phyloP scores from a whole-genome alignment of 2,113 vertebrate genomes.

The Trogon surrucura region DNA sequence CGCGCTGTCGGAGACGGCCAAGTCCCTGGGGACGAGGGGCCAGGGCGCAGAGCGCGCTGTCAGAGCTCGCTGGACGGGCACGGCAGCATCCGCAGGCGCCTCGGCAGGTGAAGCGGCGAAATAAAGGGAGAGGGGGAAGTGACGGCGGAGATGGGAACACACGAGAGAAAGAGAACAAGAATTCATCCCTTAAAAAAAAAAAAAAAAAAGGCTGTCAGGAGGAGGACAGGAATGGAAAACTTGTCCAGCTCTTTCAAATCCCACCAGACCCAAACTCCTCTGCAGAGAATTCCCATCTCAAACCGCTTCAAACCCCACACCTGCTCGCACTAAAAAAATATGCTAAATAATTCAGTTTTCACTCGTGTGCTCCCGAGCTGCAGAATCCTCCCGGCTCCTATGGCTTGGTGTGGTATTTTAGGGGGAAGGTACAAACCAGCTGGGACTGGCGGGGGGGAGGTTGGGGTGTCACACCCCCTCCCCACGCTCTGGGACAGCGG shows the following conservation, averaged over 20 bases:
- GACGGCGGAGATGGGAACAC: background rate
- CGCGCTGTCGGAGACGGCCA: background rate
- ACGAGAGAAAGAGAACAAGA: background rate
- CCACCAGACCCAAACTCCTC: background rate
- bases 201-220: background rate
- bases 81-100: background rate
- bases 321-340: background rate
- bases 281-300: slow-evolving; percentile 28
- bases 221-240: background rate
- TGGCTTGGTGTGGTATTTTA: accelerated
- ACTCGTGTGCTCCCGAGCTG: background rate
- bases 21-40: background rate
- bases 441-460: background rate
- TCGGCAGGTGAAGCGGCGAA: background rate
- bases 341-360: slow-evolving; percentile 39
- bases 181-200: background rate
- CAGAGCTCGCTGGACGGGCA: accelerated
- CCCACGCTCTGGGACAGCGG: background rate
- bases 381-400: background rate
- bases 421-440: background rate
- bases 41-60: background rate
- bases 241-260: background rate
- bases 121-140: background rate
- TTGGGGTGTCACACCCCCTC: too few species aligned
- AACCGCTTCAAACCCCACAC: background rate